Base-by-base conservation (phyloP, 2,888 invertebrate species). In the Caenorhabditis wallacei region DNA sequence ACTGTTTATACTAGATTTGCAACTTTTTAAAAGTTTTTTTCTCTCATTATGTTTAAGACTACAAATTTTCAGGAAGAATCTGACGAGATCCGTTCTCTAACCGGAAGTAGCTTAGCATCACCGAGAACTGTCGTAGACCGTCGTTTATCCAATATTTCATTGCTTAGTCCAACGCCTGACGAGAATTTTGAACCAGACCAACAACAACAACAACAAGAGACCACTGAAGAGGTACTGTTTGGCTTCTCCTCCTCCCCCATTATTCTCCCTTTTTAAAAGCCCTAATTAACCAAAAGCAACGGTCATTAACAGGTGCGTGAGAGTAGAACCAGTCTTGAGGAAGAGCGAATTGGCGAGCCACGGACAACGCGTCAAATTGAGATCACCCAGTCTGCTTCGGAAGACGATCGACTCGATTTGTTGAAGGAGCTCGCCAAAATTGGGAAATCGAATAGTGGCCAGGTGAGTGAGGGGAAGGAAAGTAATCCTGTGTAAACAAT, bases 61-160 rank as follows among this genome's bases (percentile, higher is more conserved):
- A 71, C 26, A 26, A 53, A 43, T 61, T 81, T 85, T 51, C 79
- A 88, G 88, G 88, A 88, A 61, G 88, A 88, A 82, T 86, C 86
- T 13, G 88, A 88, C 84, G 88, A 88, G 37, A 66, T 87, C n/a
- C 85, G 87, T 20, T 86, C 86, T 24, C 56, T 85, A 24, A 84
- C 84, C 53, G 83, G 83, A 66, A 84, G 87, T 22, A 86, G 86
- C 35, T 71, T 88, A 51, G 87, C 88, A 57, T 87, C 87, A 0
- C 87, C 88, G 7, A 70, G 84, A 35, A 87, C 88, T 22, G 85
- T 88, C 5, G 80, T 87, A 10, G 87, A 87, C 30, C 61, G 81
- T 2, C 66, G 80, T 11, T 57, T 74, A 37, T 83, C 83, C 7
- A 75, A 83, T 70, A 74, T 83, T 51, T 83, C 83, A 20, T 59